These are phyloP conservation scores for Eutolmus rufibarbis DNA, from an alignment of 2,888 invertebrate genomes.

Conservation along the genomic window DNA sequence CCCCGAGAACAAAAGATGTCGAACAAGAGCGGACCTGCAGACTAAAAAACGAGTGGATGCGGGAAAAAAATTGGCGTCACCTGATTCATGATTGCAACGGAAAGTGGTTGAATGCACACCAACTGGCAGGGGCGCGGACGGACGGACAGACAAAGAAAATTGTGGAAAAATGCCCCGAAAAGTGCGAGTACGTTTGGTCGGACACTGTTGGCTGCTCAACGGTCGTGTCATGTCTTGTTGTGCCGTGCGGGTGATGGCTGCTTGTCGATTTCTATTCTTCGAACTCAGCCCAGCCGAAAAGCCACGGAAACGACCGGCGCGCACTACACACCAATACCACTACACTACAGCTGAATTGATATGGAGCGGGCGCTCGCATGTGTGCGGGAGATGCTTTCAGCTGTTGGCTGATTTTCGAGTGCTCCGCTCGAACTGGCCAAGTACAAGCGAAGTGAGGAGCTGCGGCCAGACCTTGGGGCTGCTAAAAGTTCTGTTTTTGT, in stretches of 20 bases:
- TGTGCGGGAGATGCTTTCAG: neutral
- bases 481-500: neutral
- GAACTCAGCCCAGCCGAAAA: neutral
- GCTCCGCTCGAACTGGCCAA: neutral
- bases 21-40: neutral
- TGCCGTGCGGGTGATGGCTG: neutral
- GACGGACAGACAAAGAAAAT: neutral
- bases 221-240: neutral
- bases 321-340: neutral
- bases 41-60: neutral
- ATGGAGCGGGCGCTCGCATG: neutral
- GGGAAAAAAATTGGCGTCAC: neutral
- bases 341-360: neutral
- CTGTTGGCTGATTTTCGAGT: neutral
- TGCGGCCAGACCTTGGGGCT: neutral
- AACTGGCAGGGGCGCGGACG: neutral
- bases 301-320: neutral
- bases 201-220: neutral
- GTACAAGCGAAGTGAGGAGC: neutral
- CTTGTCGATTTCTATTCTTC: neutral
- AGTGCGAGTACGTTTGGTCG: neutral
- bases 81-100: neutral
- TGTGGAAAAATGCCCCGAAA: neutral
- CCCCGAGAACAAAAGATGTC: neutral
- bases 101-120: neutral